Evolutionary conservation across 1,140 invertebrate species (phyloP).

Genomic region (Hyles vespertilio): DNA sequence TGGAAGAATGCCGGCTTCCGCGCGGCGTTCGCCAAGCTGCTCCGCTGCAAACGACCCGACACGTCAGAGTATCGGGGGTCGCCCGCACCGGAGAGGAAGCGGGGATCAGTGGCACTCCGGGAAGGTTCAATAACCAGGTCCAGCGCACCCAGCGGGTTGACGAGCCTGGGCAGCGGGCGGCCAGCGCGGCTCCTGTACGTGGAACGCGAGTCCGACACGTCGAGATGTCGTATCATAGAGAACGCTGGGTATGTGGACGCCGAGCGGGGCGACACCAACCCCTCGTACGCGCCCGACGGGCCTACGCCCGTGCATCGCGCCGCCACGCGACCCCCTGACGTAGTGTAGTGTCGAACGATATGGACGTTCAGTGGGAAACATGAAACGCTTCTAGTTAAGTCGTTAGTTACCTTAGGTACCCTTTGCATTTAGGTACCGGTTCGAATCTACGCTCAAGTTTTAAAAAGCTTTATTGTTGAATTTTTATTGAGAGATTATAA

Average conservation of each 20-base stretch:
- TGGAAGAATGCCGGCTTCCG: constrained; percentile 88
- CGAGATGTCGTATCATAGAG: constrained; percentile 69
- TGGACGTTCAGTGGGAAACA: constrained; percentile 66
- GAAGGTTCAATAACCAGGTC: constrained; percentile 63
- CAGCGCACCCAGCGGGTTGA: constrained; percentile 40
- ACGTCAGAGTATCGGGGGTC: constrained; percentile 67
- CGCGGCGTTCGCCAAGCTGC: constrained; percentile 79
- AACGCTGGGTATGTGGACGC: constrained; percentile 69
- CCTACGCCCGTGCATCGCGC: constrained; percentile 61
- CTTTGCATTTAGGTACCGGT: constrained; percentile 59
- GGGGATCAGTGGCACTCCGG: constrained; percentile 59
- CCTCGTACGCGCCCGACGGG: constrained; percentile 62
- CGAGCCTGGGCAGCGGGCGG: constrained; percentile 47
- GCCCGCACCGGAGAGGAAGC: constrained; percentile 56
- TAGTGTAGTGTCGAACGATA: constrained; percentile 56
- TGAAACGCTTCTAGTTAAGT: constrained; percentile 70
- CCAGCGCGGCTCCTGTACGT: constrained; percentile 57
- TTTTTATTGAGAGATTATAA: constrained; percentile 67
- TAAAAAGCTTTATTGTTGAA: constrained; percentile 70
- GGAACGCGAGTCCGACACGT: constrained; percentile 52
- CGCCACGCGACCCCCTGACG: constrained; percentile 34
- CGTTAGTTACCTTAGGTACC: constrained; percentile 58
- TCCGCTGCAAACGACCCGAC: constrained; percentile 79
- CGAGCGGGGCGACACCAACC: constrained; percentile 59
- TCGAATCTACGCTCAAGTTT: constrained; percentile 68